Evolutionary conservation across 2,888 invertebrate species (phyloP), one percentile per base, ranked within the genome.

Genomic region (Orgyia antiqua): DNA sequence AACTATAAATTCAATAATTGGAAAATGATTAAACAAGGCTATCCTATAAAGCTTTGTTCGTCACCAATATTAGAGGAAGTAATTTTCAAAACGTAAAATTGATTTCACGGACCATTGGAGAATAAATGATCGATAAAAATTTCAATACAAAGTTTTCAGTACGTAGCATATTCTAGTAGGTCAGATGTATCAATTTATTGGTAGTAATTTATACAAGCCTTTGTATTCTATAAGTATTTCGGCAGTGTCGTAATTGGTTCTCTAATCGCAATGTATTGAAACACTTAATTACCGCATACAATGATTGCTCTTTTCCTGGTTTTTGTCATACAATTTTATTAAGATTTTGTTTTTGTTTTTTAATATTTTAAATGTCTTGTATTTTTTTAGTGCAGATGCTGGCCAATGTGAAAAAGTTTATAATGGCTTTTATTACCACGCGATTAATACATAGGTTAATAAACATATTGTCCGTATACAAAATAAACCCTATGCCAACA

Each of bases 31-130:
- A 4, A 9, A 20, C n/a, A 20, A 20, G 18, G n/a, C 20, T 20
- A 20, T 20, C 8, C 20, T 20, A 4, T 9, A 4, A n/a, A 8
- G 4, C 20, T 49, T 51, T 54, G 50, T 55, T 49, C 26, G 20
- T 8, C 24, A 45, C 39, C 33, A 47, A 52, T 41, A 47, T 42
- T 20, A 40, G 27, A 28, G 24, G 23, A 12, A 35, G 30, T 30
- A 28, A 40, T 48, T 37, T 24, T 10, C 12, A 39, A 42, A 51
- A 33, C 10, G 31, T 31, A 36, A 24, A 10, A 27, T 35, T 30
- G 24, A 39, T 43, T 41, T 33, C 26, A 39, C 27, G 45, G 40
- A 30, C 31, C 42, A 53, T 42, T 24, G 29, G 10, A 29, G 32
- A 34, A 17, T 29, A 32, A 51, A 46, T 53, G 43, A 17, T 10